phyloP scores from a whole-genome alignment of 1,140 invertebrate species.

The Penaeus vannamei region DNA sequence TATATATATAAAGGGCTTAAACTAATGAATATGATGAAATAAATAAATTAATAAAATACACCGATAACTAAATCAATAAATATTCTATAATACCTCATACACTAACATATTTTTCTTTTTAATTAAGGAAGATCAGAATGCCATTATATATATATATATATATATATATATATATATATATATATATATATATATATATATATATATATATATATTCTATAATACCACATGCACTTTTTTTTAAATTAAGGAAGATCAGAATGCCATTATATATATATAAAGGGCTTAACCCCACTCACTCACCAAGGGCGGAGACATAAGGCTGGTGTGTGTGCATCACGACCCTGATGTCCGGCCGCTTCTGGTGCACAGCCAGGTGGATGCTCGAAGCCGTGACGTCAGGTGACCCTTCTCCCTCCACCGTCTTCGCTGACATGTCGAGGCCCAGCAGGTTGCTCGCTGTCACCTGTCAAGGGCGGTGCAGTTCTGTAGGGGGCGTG shows the following conservation, averaged over 20 bases:
- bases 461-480: slow-evolving; percentile 9
- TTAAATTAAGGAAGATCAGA: neutral
- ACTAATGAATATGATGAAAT: no score
- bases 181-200: no score
- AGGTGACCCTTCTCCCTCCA: slow-evolving; percentile 21
- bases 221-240: neutral
- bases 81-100: no score
- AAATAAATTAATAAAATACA: no score
- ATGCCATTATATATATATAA: neutral
- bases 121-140: no score
- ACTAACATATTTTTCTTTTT: no score
- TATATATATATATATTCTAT: no score
- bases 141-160: no score
- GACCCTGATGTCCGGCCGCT: slow-evolving; percentile 12
- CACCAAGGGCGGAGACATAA: slow-evolving; percentile 36
- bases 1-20: no score
- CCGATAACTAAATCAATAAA: no score
- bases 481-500: no score
- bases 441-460: slow-evolving; percentile 43
- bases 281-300: neutral
- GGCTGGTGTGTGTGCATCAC: slow-evolving; percentile 52
- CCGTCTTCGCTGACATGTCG: slow-evolving; percentile 7
- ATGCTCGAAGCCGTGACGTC: slow-evolving; percentile 34
- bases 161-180: no score
- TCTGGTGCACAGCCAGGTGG: slow-evolving; percentile 41